Evolutionary conservation across 64 coral and sea anemone genomes (phyloP).

Genomic region (Actinia tenebrosa): DNA sequence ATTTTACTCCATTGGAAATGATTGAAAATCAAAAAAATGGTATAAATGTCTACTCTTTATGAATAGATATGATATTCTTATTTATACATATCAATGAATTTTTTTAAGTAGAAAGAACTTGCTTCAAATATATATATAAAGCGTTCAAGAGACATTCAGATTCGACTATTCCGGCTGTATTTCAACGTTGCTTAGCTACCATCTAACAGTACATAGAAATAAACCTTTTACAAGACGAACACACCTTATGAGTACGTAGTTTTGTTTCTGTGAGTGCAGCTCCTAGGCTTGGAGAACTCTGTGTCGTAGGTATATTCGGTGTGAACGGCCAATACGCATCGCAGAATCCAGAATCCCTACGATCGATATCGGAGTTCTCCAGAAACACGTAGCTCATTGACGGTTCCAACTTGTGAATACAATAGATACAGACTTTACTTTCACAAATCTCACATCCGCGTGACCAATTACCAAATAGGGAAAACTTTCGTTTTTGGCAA

Average conservation of each 20-base stretch:
- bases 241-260: slow-evolving; percentile 20
- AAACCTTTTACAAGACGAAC: slow-evolving; percentile 26
- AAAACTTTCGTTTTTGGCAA: slow-evolving; percentile 18
- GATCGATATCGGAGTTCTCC: not conserved
- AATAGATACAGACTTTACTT: not conserved
- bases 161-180: not conserved
- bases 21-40: too few species aligned
- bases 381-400: slow-evolving; percentile 22
- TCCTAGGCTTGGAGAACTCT: slow-evolving; percentile 10
- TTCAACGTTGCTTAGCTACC: not conserved
- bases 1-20: too few species aligned
- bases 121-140: not conserved
- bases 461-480: slow-evolving; percentile 29
- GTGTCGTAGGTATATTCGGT: not conserved
- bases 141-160: too few species aligned
- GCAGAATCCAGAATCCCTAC: slow-evolving; percentile 28
- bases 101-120: not conserved
- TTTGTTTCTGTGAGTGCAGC: not conserved
- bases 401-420: slow-evolving; percentile 17
- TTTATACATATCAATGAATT: not conserved
- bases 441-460: slow-evolving; percentile 21
- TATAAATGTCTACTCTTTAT: not conserved
- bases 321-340: slow-evolving; percentile 3
- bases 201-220: slow-evolving; percentile 23
- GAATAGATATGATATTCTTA: not conserved